A percentile compares a stretch with the other conserved stretches of the same genome.
Evolutionary conservation across 2,888 invertebrate genomes (phyloP).

Genomic region (Papilio demoleus): DNA sequence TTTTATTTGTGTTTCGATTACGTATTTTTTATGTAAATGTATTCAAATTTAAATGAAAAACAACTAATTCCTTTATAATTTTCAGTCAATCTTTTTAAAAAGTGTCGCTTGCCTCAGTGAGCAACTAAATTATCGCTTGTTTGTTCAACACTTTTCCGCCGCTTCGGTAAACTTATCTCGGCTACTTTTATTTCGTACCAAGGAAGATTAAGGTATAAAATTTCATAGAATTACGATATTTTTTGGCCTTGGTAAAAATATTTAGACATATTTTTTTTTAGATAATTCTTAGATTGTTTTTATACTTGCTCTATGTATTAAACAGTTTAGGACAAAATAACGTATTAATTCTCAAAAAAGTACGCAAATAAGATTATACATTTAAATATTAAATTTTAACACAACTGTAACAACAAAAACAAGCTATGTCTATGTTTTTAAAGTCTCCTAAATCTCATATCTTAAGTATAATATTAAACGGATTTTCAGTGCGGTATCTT

Average conservation of each 20-base stretch:
- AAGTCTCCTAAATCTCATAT: constrained; percentile 14
- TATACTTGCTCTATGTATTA: no score
- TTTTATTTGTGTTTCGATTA: no score
- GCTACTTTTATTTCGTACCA: constrained; percentile 26
- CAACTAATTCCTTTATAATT: constrained; percentile 2
- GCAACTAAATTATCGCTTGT: constrained; percentile 32
- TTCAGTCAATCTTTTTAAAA: constrained; percentile 18
- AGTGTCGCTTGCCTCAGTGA: constrained; percentile 7
- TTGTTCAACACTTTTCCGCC: constrained; percentile 20
- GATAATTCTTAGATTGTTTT: no score
- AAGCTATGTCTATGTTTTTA: neutral
- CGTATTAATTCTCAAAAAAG: no score
- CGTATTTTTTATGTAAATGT: no score
- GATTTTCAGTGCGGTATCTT: constrained; percentile 24
- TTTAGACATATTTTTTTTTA: no score
- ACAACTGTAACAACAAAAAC: neutral
- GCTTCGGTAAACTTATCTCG: constrained; percentile 22
- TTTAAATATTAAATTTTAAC: no score
- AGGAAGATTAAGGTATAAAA: constrained; percentile 17
- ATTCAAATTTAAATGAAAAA: constrained; percentile 1
- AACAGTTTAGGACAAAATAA: no score
- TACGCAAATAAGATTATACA: no score
- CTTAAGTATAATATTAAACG: constrained; percentile 11
- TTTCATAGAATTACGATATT: constrained; percentile 1
- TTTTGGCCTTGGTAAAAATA: constrained; percentile 3